These are phyloP conservation scores for Oscheius sp. DNA, from an alignment of 2,888 invertebrate species.

Conservation along the genomic window DNA sequence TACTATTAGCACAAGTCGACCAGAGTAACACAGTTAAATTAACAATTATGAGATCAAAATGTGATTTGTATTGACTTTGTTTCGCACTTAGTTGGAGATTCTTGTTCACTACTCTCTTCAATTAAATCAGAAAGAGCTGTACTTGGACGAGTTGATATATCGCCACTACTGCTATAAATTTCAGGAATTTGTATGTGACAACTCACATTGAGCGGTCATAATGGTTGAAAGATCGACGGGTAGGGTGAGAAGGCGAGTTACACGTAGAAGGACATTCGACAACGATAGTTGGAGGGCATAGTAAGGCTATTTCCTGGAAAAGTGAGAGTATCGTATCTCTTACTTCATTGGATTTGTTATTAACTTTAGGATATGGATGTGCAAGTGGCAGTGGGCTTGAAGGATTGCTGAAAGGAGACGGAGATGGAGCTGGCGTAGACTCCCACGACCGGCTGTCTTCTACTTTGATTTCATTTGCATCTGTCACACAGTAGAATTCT, in stretches of 20 bases:
- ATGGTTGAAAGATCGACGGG: constrained; percentile 35
- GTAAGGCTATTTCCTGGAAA: constrained; percentile 40
- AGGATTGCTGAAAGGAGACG: constrained; percentile 48
- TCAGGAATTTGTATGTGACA: too few species aligned
- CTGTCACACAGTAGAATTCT: constrained; percentile 46
- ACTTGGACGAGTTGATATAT: constrained; percentile 43
- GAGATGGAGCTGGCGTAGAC: constrained; percentile 48
- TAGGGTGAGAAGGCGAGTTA: constrained; percentile 46
- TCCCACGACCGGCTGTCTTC: constrained; percentile 50
- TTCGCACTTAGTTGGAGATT: constrained; percentile 36
- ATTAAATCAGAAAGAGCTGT: constrained; percentile 52
- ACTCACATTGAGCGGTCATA: constrained; percentile 22
- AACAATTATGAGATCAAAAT: constrained; percentile 18
- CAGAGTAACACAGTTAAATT: neutral
- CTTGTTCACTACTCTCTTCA: constrained; percentile 51
- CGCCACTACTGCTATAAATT: constrained; percentile 47
- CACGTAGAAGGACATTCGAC: constrained; percentile 53
- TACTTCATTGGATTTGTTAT: constrained; percentile 11
- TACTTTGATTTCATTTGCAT: constrained; percentile 45
- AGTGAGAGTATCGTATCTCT: neutral
- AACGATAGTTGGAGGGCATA: constrained; percentile 51
- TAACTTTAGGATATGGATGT: constrained; percentile 22
- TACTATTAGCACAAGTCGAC: constrained; percentile 5
- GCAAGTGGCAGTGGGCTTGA: constrained; percentile 36
- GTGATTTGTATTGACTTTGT: neutral